phyloP scores from a whole-genome alignment of 2,113 vertebrate genomes.

The Myanophis thanlyinensis region DNA sequence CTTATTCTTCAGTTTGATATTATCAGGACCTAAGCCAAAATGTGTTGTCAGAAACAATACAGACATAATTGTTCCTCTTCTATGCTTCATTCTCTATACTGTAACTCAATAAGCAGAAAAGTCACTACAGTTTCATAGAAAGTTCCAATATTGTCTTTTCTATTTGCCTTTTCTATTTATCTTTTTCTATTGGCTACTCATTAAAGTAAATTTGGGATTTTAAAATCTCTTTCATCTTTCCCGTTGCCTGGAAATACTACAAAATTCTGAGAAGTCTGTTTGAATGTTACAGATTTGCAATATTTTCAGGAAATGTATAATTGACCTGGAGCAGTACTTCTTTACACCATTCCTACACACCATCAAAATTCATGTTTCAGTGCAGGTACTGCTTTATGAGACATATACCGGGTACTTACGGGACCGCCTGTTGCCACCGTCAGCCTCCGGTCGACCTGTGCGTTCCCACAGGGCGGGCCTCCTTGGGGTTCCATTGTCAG shows the following conservation, averaged over 20 bases:
- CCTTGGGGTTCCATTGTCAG: too few relatives aligned
- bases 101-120: background rate
- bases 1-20: background rate
- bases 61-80: background rate
- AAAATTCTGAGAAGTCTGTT: background rate
- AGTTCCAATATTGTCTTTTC: background rate
- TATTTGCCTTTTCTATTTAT: background rate
- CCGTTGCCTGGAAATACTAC: background rate
- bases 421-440: too few relatives aligned
- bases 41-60: background rate
- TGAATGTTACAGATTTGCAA: background rate
- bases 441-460: too few relatives aligned
- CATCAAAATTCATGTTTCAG: background rate
- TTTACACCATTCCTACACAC: background rate
- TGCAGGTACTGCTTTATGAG: background rate
- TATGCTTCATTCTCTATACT: background rate
- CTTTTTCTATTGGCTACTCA: background rate
- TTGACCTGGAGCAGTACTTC: background rate
- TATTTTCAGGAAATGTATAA: background rate
- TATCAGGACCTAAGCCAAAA: background rate
- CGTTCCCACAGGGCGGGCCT: too few relatives aligned
- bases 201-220: background rate
- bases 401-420: too few relatives aligned
- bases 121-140: background rate
- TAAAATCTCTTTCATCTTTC: background rate